Evolutionary conservation across 2,888 invertebrate species (phyloP).

Genomic region (Cryptus viduatorius): DNA sequence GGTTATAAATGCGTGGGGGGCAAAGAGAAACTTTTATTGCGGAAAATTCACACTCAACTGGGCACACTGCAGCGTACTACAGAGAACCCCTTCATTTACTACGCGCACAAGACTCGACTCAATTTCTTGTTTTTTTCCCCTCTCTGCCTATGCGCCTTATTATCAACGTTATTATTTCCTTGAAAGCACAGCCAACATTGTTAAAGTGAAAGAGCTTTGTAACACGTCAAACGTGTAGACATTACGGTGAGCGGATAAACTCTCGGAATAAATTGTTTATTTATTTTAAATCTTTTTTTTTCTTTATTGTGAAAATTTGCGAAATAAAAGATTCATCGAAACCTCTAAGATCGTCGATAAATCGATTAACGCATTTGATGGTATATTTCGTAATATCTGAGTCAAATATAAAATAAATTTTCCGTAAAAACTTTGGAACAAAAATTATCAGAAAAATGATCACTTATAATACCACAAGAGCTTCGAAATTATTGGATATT

Average conservation of each 20-base stretch:
- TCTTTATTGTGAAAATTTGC: too few relatives aligned
- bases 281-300: not conserved
- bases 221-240: slow-evolving; percentile 20
- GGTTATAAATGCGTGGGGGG: slow-evolving; percentile 48
- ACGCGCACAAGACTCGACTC: slow-evolving; percentile 31
- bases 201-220: slow-evolving; percentile 55
- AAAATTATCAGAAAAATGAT: too few relatives aligned
- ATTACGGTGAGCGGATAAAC: slow-evolving; percentile 3
- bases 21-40: slow-evolving; percentile 47
- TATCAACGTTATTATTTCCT: not conserved
- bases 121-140: slow-evolving; percentile 17
- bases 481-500: too few relatives aligned
- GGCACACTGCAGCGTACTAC: slow-evolving; percentile 45
- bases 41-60: slow-evolving; percentile 62
- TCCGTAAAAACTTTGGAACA: too few relatives aligned
- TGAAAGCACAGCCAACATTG: slow-evolving; percentile 26
- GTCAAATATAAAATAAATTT: too few relatives aligned
- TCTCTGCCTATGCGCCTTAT: not conserved
- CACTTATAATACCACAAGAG: too few relatives aligned
- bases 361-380: too few relatives aligned
- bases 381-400: too few relatives aligned
- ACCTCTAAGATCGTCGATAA: too few relatives aligned
- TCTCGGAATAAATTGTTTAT: slow-evolving; percentile 16
- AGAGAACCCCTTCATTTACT: slow-evolving; percentile 49
- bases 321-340: too few relatives aligned